Evolutionary conservation across 2,797 vertebrate species (phyloP).

Genomic region (Mus caroli): DNA sequence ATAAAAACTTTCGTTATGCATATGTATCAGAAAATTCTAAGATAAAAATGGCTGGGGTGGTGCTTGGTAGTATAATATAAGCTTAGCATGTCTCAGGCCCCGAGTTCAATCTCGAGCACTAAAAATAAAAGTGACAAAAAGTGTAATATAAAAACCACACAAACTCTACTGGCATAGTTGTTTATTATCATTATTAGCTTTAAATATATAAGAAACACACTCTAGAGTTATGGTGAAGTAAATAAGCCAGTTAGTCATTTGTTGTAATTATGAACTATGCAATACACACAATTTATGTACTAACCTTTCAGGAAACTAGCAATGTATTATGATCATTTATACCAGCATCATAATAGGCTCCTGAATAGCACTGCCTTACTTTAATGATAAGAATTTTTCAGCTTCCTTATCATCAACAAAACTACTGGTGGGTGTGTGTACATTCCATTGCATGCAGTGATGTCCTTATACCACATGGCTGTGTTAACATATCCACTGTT

Average conservation of each 20-base stretch:
- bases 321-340: not conserved
- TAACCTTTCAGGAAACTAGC: not conserved
- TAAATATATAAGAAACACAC: not conserved
- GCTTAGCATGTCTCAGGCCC: not conserved
- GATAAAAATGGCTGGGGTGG: not conserved
- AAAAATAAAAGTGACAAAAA: constrained; percentile 13
- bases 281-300: not conserved
- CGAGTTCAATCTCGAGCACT: not conserved
- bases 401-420: not conserved
- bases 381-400: not conserved
- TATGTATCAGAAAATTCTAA: not conserved
- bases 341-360: not conserved
- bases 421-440: not conserved
- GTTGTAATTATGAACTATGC: not conserved
- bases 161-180: not conserved
- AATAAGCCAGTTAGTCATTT: not conserved
- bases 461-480: not conserved
- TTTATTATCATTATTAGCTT: not conserved
- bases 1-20: not conserved
- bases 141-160: not conserved
- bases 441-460: not conserved
- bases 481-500: not conserved
- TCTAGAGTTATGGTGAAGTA: not conserved
- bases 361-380: not conserved
- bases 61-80: not conserved